These are phyloP conservation scores for Tachina fera DNA, from an alignment of 2,888 invertebrate genomes.

Conservation along the genomic window DNA sequence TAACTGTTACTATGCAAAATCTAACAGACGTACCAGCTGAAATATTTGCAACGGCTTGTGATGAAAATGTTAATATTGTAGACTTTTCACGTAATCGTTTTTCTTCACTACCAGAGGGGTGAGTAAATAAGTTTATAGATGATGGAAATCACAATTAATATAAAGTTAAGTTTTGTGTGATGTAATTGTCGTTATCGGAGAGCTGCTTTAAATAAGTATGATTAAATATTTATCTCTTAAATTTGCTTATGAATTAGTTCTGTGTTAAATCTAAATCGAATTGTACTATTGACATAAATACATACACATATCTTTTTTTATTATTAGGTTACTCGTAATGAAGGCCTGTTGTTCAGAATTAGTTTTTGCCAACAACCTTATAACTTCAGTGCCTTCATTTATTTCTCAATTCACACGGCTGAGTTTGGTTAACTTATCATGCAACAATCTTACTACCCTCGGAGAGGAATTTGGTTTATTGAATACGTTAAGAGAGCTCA, in stretches of 20 bases:
- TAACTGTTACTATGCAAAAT: slow-evolving; percentile 84
- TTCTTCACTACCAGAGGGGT: slow-evolving; percentile 87
- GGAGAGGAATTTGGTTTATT: slow-evolving; percentile 86
- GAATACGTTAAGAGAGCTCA: slow-evolving; percentile 89
- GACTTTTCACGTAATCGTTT: slow-evolving; percentile 93
- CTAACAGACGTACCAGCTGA: slow-evolving; percentile 87
- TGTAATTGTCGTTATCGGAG: no score
- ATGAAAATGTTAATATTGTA: slow-evolving; percentile 88
- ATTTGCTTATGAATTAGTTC: no score
- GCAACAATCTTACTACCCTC: slow-evolving; percentile 87
- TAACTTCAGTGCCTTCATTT: slow-evolving; percentile 87
- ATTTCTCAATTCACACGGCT: slow-evolving; percentile 86
- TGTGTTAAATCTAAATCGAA: no score
- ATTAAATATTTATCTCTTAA: no score
- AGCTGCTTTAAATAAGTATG: no score
- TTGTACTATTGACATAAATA: no score
- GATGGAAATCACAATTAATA: background rate
- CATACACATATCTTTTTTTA: background rate
- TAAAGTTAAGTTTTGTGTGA: no score
- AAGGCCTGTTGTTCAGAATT: slow-evolving; percentile 86
- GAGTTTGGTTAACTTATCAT: slow-evolving; percentile 89
- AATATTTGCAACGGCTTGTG: slow-evolving; percentile 88
- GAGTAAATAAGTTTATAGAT: slow-evolving; percentile 72
- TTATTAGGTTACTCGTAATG: slow-evolving; percentile 83
- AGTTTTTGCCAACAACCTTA: slow-evolving; percentile 88